Percentiles rank a stretch among this genome's conserved stretches.
These are phyloP conservation scores for Meganola albula DNA, from an alignment of 2,888 invertebrate genomes.

Conservation along the genomic window DNA sequence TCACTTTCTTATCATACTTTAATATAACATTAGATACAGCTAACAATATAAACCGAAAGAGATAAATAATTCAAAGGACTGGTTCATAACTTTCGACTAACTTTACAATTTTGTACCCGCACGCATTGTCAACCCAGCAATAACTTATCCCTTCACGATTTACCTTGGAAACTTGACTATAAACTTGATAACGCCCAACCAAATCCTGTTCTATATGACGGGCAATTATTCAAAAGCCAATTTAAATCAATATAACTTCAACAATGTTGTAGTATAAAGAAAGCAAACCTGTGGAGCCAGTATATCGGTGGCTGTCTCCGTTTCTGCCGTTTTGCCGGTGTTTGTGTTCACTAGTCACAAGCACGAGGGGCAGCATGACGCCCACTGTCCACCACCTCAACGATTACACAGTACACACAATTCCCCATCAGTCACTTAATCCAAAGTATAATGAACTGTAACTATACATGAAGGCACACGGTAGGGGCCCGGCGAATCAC, in stretches of 20 bases:
- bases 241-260: no score
- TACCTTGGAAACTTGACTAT: slow-evolving; percentile 49
- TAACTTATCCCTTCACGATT: slow-evolving; percentile 54
- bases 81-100: slow-evolving; percentile 3
- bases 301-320: slow-evolving; percentile 51
- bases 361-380: slow-evolving; percentile 62
- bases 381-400: slow-evolving; percentile 44
- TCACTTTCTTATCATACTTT: slow-evolving; percentile 23
- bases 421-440: slow-evolving; percentile 65
- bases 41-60: no score
- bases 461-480: slow-evolving; percentile 54
- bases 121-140: slow-evolving; percentile 33
- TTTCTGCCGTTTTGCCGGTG: slow-evolving; percentile 67
- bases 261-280: slow-evolving; percentile 22
- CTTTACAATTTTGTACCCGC: slow-evolving; percentile 15
- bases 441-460: slow-evolving; percentile 41
- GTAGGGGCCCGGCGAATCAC: slow-evolving; percentile 46
- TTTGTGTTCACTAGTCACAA: slow-evolving; percentile 53
- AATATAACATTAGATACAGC: slow-evolving; percentile 27
- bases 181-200: slow-evolving; percentile 32
- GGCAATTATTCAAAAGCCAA: slow-evolving; percentile 27
- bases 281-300: slow-evolving; percentile 64
- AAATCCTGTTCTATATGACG: slow-evolving; percentile 20
- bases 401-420: slow-evolving; percentile 46
- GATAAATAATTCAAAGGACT: no score